Base-by-base conservation (phyloP, 1,140 invertebrate genomes). In the Galendromus occidentalis region DNA sequence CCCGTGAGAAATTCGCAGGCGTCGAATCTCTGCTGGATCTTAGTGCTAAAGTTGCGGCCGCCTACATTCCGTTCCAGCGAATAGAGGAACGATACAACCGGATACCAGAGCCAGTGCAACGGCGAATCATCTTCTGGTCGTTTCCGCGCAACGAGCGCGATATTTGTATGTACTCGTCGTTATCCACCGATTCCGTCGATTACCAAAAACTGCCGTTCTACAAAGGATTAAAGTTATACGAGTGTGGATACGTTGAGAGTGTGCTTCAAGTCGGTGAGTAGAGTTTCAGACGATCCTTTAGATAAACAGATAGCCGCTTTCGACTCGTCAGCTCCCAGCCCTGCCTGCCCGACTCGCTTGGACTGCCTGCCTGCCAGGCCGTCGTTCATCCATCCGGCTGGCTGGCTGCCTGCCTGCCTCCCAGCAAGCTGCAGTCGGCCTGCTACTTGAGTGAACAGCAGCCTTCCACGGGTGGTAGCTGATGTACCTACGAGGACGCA, bases 191-290 rank as follows among this genome's bases (percentile, higher is more conserved):
- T 45, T 51, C 47, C 67, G 75, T 74, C 64, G 85, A 87, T 76
- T 82, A 82, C 72, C 83, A 85, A 73, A 86, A 84, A 79, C 79
- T 88, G 69, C 85, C 86, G 70, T 88, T 88, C 78, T 85, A 86
- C 78, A 84, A 85, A 76, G 87, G 87, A 74, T 80, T 88, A 75
- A 85, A 85, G 74, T 80, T 88, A 70, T 80, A 88, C 67, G 85
- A 88, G 74, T 80, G 79, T 64, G 84, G 84, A 70, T 84, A 84
- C 75, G 86, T 90, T 66, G 83, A 86, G 74, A 83, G 81, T 75
- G 86, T 88, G 66, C 79, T 90, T 69, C 87, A 90, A 87, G 86
- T 90, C 75, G 87, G 87, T 90, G 78, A 85, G 86, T 85, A 64
- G 67, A 41, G n/a, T 6, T 42, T 17, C 5, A 44, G 33, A 17